phyloP scores from a whole-genome alignment of 2,888 invertebrate genomes.

The Opisthograptis luteolata region DNA sequence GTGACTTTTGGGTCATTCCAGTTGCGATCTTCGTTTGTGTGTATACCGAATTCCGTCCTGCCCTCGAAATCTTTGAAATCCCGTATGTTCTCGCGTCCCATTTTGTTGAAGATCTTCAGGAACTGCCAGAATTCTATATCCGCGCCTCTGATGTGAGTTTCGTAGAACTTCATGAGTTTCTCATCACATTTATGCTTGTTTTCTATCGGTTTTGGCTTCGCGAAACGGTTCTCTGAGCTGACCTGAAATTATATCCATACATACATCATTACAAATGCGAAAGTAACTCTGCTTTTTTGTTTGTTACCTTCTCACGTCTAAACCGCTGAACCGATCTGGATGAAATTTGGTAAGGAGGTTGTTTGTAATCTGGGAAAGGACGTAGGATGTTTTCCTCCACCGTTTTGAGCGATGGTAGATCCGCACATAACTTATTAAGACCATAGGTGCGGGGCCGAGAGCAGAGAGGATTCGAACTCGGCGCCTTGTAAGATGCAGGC shows the following conservation, averaged over 20 bases:
- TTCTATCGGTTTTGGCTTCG: conserved; percentile 59
- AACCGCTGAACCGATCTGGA: too few species aligned
- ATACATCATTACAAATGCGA: too few species aligned
- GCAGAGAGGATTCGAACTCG: too few species aligned
- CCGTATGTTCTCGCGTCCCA: conserved; percentile 61
- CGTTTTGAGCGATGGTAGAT: too few species aligned
- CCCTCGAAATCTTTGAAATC: conserved; percentile 62
- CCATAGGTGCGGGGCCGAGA: too few species aligned
- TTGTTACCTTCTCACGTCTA: too few species aligned
- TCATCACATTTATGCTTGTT: conserved; percentile 69
- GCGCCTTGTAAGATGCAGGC: too few species aligned
- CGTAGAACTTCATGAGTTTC: conserved; percentile 63
- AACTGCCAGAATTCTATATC: conserved; percentile 77
- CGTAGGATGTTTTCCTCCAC: too few species aligned
- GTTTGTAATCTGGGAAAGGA: too few species aligned
- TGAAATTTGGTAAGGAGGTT: too few species aligned
- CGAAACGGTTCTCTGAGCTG: conserved; percentile 38
- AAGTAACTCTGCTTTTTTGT: too few species aligned
- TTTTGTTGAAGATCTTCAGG: conserved; percentile 70
- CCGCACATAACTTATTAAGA: too few species aligned
- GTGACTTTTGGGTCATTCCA: neutral
- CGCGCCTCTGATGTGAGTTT: conserved; percentile 63
- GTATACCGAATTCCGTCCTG: conserved; percentile 61
- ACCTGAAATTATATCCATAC: conserved; percentile 16
- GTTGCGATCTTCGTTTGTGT: conserved; percentile 22